phyloP scores from a whole-genome alignment of 2,888 invertebrate genomes.

The Polydrusus tereticollis region DNA sequence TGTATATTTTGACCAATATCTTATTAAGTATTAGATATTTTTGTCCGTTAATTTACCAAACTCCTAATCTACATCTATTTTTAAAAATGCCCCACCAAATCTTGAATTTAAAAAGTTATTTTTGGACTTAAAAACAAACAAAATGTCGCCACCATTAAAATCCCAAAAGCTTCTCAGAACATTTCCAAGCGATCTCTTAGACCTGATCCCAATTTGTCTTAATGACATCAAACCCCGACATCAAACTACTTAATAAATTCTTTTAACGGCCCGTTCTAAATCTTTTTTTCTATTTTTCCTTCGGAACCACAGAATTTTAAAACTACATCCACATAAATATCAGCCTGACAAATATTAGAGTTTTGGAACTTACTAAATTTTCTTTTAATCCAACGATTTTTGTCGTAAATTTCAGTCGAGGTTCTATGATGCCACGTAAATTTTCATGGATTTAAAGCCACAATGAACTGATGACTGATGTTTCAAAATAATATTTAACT shows the following conservation, averaged over 20 bases:
- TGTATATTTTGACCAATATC: too few relatives aligned
- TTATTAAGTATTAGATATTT: too few relatives aligned
- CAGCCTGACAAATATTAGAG: slow-evolving; percentile 30
- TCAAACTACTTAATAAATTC: slow-evolving; percentile 37
- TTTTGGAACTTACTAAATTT: slow-evolving; percentile 25
- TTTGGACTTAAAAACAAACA: slow-evolving; percentile 17
- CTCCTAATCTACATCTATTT: too few relatives aligned
- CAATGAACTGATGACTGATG: slow-evolving; percentile 22
- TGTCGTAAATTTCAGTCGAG: slow-evolving; percentile 33
- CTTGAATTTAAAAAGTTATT: neutral
- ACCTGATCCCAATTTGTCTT: slow-evolving; percentile 47
- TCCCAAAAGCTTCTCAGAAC: slow-evolving; percentile 14
- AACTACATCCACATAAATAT: slow-evolving; percentile 37
- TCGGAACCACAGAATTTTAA: slow-evolving; percentile 43
- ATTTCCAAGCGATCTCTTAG: slow-evolving; percentile 22
- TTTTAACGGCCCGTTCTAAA: slow-evolving; percentile 29
- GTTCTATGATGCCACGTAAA: slow-evolving; percentile 30
- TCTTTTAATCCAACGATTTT: slow-evolving; percentile 43
- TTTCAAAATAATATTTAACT: slow-evolving; percentile 27
- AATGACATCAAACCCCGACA: slow-evolving; percentile 30
- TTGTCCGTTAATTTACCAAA: too few relatives aligned
- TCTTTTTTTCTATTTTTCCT: slow-evolving; percentile 36
- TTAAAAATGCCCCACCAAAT: too few relatives aligned
- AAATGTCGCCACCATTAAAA: slow-evolving; percentile 19
- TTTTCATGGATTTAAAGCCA: slow-evolving; percentile 31